Evolutionary conservation across 2,888 invertebrate species (phyloP).

Genomic region (Mimas tiliae): DNA sequence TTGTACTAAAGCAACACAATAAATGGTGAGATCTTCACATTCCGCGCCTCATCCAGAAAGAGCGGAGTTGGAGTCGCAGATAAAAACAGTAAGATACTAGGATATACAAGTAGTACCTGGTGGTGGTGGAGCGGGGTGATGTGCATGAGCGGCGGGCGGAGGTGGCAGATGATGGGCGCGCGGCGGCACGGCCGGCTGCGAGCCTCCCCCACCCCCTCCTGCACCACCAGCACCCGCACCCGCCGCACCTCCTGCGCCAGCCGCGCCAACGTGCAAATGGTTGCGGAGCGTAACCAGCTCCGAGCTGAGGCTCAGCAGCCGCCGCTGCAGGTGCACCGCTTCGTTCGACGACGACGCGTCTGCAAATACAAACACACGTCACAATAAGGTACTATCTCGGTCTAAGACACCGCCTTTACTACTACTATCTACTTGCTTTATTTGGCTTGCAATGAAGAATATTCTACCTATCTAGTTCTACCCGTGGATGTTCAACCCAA

Average conservation of each 20-base stretch:
- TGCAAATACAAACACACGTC: conserved; percentile 67
- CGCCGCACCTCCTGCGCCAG: conserved; percentile 44
- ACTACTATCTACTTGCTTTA: too few relatives aligned
- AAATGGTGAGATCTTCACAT: too few relatives aligned
- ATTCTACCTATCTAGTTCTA: too few relatives aligned
- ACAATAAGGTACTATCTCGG: too few relatives aligned
- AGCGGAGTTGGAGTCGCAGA: too few relatives aligned
- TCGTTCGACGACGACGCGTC: conserved; percentile 98
- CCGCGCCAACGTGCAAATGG: conserved; percentile 90
- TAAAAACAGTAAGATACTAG: neutral
- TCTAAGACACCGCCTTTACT: too few relatives aligned
- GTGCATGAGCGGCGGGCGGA: conserved; percentile 66
- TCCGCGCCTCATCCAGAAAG: too few relatives aligned
- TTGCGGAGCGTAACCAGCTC: conserved; percentile 96
- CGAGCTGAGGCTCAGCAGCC: conserved; percentile 94
- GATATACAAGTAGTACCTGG: conserved; percentile 47
- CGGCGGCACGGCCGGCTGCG: conserved; percentile 53
- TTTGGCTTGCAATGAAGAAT: too few relatives aligned
- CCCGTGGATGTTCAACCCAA: too few relatives aligned
- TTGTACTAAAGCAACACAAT: too few relatives aligned
- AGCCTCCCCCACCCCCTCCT: conserved; percentile 36
- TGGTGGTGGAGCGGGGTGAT: conserved; percentile 60
- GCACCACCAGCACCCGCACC: conserved; percentile 40
- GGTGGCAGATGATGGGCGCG: conserved; percentile 48
- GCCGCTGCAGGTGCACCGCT: conserved; percentile 96